Evolutionary conservation across 2,113 vertebrate species (phyloP).

Genomic region (Apodemus sylvaticus): DNA sequence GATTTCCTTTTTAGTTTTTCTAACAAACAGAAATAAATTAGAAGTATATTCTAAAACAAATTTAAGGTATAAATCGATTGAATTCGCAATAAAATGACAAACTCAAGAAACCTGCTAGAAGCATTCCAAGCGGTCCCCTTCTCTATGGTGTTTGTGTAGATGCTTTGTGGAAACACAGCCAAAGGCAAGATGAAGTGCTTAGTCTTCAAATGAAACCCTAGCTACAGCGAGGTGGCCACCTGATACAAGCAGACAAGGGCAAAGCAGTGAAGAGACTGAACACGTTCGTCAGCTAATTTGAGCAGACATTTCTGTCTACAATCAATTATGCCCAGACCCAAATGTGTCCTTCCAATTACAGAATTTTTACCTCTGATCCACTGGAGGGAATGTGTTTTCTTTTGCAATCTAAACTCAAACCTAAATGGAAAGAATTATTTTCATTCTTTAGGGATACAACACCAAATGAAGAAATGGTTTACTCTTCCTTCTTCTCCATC

Average conservation of each 20-base stretch:
- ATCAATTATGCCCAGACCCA: background rate
- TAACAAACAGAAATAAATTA: background rate
- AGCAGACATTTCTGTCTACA: background rate
- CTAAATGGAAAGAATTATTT: background rate
- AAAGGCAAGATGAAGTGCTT: background rate
- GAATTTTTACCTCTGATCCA: background rate
- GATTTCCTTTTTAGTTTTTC: conserved; percentile 29
- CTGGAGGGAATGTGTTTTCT: background rate
- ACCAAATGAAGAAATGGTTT: background rate
- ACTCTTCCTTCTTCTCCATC: background rate
- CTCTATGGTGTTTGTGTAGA: background rate
- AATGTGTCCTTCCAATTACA: background rate
- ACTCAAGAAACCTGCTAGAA: background rate
- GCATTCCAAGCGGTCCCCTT: background rate
- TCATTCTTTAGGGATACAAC: background rate
- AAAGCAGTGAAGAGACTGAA: background rate
- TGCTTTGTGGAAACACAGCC: background rate
- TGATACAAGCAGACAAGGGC: background rate
- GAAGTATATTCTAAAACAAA: background rate
- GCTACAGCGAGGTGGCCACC: background rate
- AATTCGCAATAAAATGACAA: conserved; percentile 40
- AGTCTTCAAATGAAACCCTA: background rate
- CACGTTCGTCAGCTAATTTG: background rate
- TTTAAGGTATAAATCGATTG: background rate
- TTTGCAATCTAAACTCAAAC: background rate